Evolutionary conservation across 2,888 invertebrate species (phyloP).

Genomic region (Volucella zonaria): DNA sequence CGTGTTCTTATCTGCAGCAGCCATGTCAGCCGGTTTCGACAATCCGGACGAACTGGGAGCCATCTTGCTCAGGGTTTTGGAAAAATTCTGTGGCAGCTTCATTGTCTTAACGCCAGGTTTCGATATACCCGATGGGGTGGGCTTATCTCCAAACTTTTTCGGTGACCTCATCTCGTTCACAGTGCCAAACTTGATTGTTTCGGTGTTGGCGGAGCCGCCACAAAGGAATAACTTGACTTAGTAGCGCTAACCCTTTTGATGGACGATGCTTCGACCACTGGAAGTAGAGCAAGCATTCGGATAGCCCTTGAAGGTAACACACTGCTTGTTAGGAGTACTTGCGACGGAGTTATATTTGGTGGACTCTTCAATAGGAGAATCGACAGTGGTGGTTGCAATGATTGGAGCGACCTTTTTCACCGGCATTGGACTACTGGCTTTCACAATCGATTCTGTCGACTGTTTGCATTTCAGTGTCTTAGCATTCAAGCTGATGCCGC

Average conservation of each 20-base stretch:
- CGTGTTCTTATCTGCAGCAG: constrained; percentile 50
- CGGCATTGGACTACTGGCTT: constrained; percentile 76
- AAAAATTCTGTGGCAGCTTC: constrained; percentile 60
- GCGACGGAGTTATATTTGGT: constrained; percentile 66
- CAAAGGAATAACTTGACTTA: constrained; percentile 75
- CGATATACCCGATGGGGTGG: constrained; percentile 53
- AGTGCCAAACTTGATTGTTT: constrained; percentile 61
- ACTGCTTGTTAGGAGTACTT: constrained; percentile 73
- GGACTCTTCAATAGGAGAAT: constrained; percentile 62
- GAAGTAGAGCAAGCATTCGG: constrained; percentile 77
- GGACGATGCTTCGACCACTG: constrained; percentile 70
- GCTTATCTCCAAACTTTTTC: constrained; percentile 47
- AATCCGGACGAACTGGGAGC: constrained; percentile 52
- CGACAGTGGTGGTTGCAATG: constrained; percentile 72
- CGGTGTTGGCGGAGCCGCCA: constrained; percentile 75
- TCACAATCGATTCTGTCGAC: constrained; percentile 75
- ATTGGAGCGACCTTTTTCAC: constrained; percentile 76
- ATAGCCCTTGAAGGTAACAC: constrained; percentile 57
- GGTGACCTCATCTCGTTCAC: constrained; percentile 65
- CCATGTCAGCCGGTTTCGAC: constrained; percentile 31
- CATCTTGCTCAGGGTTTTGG: constrained; percentile 60
- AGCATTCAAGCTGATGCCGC: constrained; percentile 72
- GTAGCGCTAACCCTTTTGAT: constrained; percentile 63
- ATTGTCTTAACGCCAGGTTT: constrained; percentile 60
- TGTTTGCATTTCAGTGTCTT: constrained; percentile 74